phyloP scores from a whole-genome alignment of 2,797 vertebrate genomes.

The Rhinoraja longicauda region DNA sequence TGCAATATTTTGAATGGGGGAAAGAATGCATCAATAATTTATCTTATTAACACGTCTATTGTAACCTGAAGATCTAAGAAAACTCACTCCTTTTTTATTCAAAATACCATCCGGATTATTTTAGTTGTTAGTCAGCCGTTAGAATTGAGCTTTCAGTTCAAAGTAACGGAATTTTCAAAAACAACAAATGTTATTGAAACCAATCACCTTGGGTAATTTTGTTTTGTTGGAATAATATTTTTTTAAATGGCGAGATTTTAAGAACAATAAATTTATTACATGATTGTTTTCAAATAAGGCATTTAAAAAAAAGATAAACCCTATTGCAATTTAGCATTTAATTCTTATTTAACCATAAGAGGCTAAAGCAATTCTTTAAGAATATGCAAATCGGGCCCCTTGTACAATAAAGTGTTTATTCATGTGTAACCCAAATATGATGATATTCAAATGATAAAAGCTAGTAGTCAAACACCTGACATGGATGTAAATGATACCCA shows the following conservation, averaged over 20 bases:
- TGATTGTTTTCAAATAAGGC: neutral
- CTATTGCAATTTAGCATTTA: neutral
- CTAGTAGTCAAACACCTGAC: neutral
- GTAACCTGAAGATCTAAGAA: neutral
- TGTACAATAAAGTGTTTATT: neutral
- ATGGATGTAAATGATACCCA: neutral
- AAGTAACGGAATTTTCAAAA: neutral
- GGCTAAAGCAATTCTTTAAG: neutral
- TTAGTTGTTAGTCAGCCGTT: neutral
- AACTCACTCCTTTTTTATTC: neutral
- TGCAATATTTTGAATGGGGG: constrained; percentile 31
- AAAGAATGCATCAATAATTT: constrained; percentile 19
- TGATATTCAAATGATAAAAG: constrained; percentile 37
- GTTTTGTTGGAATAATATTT: neutral
- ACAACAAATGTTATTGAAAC: too few relatives aligned
- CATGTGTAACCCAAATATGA: constrained; percentile 19
- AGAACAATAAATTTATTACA: neutral
- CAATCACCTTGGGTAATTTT: neutral
- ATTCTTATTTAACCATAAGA: neutral
- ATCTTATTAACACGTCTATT: constrained; percentile 8
- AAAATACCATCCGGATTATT: neutral
- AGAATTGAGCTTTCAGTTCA: neutral
- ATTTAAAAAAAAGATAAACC: neutral
- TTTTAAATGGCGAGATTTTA: too few relatives aligned
- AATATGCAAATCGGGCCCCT: neutral